A percentile compares a stretch with the other conserved stretches of the same genome.
phyloP scores from a whole-genome alignment of 2,888 invertebrate species.

The Ochropacha duplaris region DNA sequence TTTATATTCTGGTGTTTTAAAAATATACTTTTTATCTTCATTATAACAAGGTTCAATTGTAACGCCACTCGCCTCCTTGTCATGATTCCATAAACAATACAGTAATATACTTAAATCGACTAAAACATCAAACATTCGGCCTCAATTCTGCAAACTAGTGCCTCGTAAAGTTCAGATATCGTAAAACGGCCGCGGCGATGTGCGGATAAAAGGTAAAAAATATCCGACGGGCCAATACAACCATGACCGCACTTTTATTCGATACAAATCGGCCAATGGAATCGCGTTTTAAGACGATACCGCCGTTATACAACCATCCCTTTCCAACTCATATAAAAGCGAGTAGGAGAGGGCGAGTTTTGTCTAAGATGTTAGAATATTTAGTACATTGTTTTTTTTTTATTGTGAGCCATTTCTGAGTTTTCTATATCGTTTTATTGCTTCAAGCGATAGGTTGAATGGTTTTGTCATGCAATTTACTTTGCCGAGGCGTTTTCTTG shows the following conservation, averaged over 20 bases:
- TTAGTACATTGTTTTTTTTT: slow-evolving; percentile 39
- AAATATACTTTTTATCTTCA: too few relatives aligned
- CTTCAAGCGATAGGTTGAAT: slow-evolving; percentile 26
- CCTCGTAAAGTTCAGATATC: slow-evolving; percentile 65
- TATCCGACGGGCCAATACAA: slow-evolving; percentile 40
- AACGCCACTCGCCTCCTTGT: too few relatives aligned
- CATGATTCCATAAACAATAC: background rate
- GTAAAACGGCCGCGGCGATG: slow-evolving; percentile 40
- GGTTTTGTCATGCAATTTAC: slow-evolving; percentile 33
- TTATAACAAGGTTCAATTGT: too few relatives aligned
- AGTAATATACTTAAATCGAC: slow-evolving; percentile 7
- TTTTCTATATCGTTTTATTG: slow-evolving; percentile 32
- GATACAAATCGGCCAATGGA: slow-evolving; percentile 56
- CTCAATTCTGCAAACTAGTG: slow-evolving; percentile 56
- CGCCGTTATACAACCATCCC: slow-evolving; percentile 47
- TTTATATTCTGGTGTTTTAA: too few relatives aligned
- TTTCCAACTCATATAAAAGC: slow-evolving; percentile 40
- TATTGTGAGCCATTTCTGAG: slow-evolving; percentile 38
- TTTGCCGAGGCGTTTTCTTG: slow-evolving; percentile 5
- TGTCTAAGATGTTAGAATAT: slow-evolving; percentile 22
- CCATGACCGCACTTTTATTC: slow-evolving; percentile 40
- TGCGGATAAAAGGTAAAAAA: slow-evolving; percentile 32
- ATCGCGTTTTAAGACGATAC: slow-evolving; percentile 52
- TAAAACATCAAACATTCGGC: slow-evolving; percentile 38
- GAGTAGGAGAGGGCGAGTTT: background rate